These are phyloP conservation scores for Xiphias gladius DNA, from an alignment of 2,113 vertebrate species.

Conservation along the genomic window DNA sequence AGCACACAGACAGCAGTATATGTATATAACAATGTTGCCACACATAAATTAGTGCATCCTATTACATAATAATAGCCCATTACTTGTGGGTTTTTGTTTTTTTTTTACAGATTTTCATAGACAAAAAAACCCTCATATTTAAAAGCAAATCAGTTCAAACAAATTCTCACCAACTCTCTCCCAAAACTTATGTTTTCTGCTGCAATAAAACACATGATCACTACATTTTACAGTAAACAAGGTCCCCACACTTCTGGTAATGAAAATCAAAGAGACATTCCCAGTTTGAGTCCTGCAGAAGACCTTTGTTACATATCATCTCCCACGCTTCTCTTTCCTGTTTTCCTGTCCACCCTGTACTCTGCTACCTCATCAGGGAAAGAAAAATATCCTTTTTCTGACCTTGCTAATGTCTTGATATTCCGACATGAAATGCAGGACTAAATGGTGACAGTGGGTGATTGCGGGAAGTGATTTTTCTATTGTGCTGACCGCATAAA, in stretches of 20 bases:
- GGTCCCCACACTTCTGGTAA: background rate
- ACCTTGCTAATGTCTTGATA: background rate
- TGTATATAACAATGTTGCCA: background rate
- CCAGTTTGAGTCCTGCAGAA: background rate
- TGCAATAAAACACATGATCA: background rate
- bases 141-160: too few relatives aligned
- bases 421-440: background rate
- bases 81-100: too few relatives aligned
- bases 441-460: background rate
- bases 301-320: background rate
- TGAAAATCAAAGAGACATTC: background rate
- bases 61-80: background rate
- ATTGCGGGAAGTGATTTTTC: background rate
- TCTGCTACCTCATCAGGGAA: background rate
- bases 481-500: background rate
- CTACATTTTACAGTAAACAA: background rate
- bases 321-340: background rate
- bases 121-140: background rate
- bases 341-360: background rate
- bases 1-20: background rate
- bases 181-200: background rate
- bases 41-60: background rate
- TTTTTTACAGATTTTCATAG: too few relatives aligned
- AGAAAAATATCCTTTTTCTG: background rate
- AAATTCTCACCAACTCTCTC: too few relatives aligned